Evolutionary conservation across 1,140 invertebrate species (phyloP).

Genomic region (Drusus annulatus): DNA sequence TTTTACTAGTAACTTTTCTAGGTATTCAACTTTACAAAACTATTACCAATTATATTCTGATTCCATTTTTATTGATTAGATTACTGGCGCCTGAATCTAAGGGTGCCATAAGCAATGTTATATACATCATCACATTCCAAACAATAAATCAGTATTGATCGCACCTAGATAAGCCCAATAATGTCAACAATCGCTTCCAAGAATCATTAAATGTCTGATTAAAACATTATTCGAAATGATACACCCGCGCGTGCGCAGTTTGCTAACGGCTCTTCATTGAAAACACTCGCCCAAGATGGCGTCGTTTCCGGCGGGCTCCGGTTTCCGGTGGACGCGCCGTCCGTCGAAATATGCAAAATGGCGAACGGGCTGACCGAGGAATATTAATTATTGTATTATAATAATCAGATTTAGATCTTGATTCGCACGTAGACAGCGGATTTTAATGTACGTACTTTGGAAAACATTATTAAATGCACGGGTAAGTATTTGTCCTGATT

Average conservation of each 20-base stretch:
- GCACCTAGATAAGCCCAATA: neutral
- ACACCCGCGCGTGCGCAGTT: constrained; percentile 11
- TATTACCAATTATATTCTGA: too few species aligned
- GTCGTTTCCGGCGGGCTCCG: constrained; percentile 7
- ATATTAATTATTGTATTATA: constrained; percentile 15
- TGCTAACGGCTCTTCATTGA: constrained; percentile 18
- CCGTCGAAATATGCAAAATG: constrained; percentile 24
- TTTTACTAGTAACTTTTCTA: too few species aligned
- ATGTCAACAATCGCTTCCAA: neutral
- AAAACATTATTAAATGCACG: too few species aligned
- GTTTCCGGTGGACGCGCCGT: constrained; percentile 22
- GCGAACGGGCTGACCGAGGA: neutral
- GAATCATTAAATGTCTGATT: constrained; percentile 3
- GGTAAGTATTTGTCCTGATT: too few species aligned
- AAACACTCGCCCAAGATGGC: neutral
- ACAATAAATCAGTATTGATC: neutral
- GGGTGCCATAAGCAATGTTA: too few species aligned
- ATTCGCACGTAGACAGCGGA: constrained; percentile 14
- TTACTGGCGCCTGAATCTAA: too few species aligned
- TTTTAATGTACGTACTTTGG: too few species aligned
- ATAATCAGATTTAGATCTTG: constrained; percentile 8
- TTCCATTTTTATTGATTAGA: too few species aligned
- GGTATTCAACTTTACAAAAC: too few species aligned
- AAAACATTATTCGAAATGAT: constrained; percentile 10
- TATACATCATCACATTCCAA: too few species aligned